Evolutionary conservation across 2,888 invertebrate species (phyloP).

Genomic region (Oligia latruncula): DNA sequence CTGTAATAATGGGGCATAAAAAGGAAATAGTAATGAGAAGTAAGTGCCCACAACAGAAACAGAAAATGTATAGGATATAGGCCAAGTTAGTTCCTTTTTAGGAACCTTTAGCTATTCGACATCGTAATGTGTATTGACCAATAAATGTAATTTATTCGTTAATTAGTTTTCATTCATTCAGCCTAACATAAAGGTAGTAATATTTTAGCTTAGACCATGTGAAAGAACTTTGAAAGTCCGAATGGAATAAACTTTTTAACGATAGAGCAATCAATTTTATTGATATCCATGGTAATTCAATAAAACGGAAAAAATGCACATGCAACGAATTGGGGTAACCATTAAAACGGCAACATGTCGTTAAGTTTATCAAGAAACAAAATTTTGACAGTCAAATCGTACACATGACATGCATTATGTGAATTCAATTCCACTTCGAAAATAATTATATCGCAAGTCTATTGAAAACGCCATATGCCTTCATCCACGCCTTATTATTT

Average conservation of each 20-base stretch:
- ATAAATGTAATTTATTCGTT: slow-evolving; percentile 24
- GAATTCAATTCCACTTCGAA: slow-evolving; percentile 63
- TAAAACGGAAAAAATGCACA: slow-evolving; percentile 9
- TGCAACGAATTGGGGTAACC: not conserved
- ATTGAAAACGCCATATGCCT: slow-evolving; percentile 82
- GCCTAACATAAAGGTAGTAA: not conserved
- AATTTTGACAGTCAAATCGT: slow-evolving; percentile 45
- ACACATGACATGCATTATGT: slow-evolving; percentile 66
- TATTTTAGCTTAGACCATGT: slow-evolving; percentile 1
- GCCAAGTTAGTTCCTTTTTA: slow-evolving; percentile 28
- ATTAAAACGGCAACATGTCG: slow-evolving; percentile 32
- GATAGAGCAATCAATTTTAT: not conserved
- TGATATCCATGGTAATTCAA: slow-evolving; percentile 11
- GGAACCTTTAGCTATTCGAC: slow-evolving; percentile 2
- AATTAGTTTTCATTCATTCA: slow-evolving; percentile 17
- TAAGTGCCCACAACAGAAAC: slow-evolving; percentile 28
- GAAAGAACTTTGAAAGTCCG: slow-evolving; percentile 1
- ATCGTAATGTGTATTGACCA: slow-evolving; percentile 17
- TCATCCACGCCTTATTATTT: slow-evolving; percentile 74
- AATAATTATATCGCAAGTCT: slow-evolving; percentile 73
- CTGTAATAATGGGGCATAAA: slow-evolving; percentile 3
- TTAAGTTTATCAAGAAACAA: slow-evolving; percentile 37
- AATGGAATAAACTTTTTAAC: slow-evolving; percentile 4
- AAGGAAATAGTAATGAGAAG: slow-evolving; percentile 37
- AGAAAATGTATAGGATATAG: slow-evolving; percentile 23